phyloP scores from a whole-genome alignment of 2,113 vertebrate genomes.

The Ciconia stormi region DNA sequence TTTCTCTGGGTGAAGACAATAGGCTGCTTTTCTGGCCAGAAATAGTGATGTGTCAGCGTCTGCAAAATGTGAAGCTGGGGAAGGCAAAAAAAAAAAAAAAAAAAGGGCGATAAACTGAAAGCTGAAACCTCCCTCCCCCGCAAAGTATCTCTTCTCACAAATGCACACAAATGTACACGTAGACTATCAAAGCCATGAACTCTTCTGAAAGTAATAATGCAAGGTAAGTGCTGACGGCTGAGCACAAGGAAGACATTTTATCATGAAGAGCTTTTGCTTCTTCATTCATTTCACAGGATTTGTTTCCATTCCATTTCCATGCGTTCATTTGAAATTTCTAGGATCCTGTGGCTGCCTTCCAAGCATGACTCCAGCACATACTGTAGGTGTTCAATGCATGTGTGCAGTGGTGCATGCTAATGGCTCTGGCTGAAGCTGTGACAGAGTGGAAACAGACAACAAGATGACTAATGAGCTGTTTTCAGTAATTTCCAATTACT shows the following conservation, averaged over 20 bases:
- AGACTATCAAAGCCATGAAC: not conserved
- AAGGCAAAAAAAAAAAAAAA: not conserved
- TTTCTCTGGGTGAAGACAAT: constrained; percentile 49
- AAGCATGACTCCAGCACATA: constrained; percentile 63
- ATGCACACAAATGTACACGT: not conserved
- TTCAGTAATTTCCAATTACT: constrained; percentile 66
- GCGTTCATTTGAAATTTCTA: constrained; percentile 60
- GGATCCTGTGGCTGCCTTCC: constrained; percentile 65
- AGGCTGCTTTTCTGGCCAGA: constrained; percentile 57
- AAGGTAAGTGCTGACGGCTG: not conserved
- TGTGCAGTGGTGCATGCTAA: constrained; percentile 68
- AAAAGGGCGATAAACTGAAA: not conserved
- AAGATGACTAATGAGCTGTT: constrained; percentile 67
- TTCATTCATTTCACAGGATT: not conserved
- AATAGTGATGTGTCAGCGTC: constrained; percentile 68
- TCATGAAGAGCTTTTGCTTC: not conserved
- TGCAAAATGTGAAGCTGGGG: constrained; percentile 29
- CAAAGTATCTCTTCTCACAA: not conserved
- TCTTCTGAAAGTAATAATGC: not conserved
- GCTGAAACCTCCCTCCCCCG: not conserved
- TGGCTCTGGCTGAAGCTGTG: constrained; percentile 46
- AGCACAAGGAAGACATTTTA: not conserved
- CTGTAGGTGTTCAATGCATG: constrained; percentile 63
- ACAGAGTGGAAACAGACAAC: constrained; percentile 65
- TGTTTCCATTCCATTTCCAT: constrained; percentile 47